Base-by-base conservation (phyloP, 2,888 invertebrate species). In the Beris morrisii region DNA sequence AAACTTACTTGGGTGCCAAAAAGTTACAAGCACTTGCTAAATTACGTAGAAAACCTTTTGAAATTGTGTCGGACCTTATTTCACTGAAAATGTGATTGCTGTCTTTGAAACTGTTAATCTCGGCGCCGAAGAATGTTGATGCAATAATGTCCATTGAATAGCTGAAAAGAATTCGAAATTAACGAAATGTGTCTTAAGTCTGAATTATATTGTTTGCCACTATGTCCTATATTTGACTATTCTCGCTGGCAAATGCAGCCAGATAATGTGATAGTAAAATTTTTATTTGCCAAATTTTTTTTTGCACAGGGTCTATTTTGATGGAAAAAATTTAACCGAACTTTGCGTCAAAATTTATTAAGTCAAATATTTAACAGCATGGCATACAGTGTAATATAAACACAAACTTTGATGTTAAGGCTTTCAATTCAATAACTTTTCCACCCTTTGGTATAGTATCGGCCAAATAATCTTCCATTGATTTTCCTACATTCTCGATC, bases 401-500 rank as follows among this genome's bases (percentile, higher is more conserved):
- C 74, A 64, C 76, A 75, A 67, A 78, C 63, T 73, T 76, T 31
- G 73, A 70, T 15, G 74, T 66, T 6, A 73, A 43, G 43, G 77
- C 74, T 61, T 77, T 78, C 13, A 86, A 81, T 71, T 87, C 84
- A 0, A 86, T 73, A 0, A 79, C 75, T 66, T 79, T 75, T 3
- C 73, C 74, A 0, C 79, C 79, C 0, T 75, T 57, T 67, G 66
- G 80, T 68, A 67, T 74, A 52, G 56, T 75, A 64, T 28, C 65
- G 54, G 81, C 76, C 5, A 84, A 78, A 65, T 84, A 82, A 5
- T 76, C 73, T 2, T 82, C 74, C 71, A 87, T 82, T 65, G 84
- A 81, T 11, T 82, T 77, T 0, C 85, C 85, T 64, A 87, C 85
- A 45, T 83, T 79, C 48, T 85, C 82, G 11, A 88, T 83, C 0